Evolutionary conservation across 2,797 vertebrate species (phyloP).

Genomic region (Clarias fuscus): DNA sequence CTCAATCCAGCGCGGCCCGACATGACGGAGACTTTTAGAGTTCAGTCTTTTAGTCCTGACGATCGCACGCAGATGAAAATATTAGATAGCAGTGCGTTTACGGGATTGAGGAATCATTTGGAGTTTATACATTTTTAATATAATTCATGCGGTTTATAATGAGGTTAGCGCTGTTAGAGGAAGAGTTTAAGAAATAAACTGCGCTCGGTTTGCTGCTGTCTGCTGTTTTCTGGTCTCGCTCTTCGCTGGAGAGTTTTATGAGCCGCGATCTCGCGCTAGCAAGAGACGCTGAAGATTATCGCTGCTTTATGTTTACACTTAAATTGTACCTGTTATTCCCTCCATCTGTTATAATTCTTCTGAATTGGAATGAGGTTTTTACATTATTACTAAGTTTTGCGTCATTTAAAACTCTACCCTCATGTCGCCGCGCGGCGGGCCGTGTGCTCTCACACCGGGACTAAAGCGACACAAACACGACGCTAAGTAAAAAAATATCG

Average conservation of each 20-base stretch:
- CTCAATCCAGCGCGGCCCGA: background rate
- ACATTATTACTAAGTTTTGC: background rate
- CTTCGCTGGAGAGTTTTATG: background rate
- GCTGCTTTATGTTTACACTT: background rate
- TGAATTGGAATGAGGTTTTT: background rate
- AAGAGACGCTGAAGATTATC: no score
- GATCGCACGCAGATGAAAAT: background rate
- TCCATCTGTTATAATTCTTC: background rate
- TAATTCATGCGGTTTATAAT: slow-evolving; percentile 16
- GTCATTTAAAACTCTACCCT: no score
- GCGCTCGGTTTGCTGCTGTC: background rate
- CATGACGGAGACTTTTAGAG: background rate
- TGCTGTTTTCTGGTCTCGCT: no score
- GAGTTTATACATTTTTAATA: slow-evolving; percentile 23
- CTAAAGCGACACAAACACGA: background rate
- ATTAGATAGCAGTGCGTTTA: background rate
- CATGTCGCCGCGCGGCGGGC: no score
- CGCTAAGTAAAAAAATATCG: background rate
- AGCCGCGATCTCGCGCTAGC: background rate
- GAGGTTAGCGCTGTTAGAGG: background rate
- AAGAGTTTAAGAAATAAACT: background rate
- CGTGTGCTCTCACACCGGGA: no score
- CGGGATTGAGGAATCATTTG: background rate
- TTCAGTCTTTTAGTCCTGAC: background rate
- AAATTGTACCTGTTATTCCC: background rate